Percentiles rank a stretch among this genome's conserved stretches.
Conservation (phyloP, 2,888 invertebrate genomes). For the Catocala fraxini region DNA sequence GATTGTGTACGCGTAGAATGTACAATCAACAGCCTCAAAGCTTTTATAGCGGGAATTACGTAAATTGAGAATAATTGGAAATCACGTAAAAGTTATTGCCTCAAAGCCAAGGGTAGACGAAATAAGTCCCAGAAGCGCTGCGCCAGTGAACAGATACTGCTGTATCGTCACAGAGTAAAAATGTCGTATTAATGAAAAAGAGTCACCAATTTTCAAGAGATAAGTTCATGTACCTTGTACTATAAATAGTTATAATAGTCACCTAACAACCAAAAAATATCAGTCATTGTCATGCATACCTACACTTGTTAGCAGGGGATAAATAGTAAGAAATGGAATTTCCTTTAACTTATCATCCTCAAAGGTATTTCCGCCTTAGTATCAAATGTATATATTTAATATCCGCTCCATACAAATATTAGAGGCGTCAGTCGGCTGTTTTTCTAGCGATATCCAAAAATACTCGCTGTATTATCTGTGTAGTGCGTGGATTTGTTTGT, state of each 20-base stretch:
- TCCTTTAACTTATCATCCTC: conserved; percentile 9
- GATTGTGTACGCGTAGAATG: neutral
- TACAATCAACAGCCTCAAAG: conserved; percentile 2
- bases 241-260: neutral
- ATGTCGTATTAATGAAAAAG: neutral
- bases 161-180: too few species aligned
- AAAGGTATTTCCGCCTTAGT: conserved; percentile 13
- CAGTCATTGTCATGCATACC: neutral
- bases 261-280: too few species aligned
- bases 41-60: neutral
- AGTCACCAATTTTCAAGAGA: too few species aligned
- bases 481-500: conserved; percentile 30
- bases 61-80: neutral
- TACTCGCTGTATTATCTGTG: conserved; percentile 24
- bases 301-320: neutral
- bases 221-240: too few species aligned
- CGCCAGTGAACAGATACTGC: too few species aligned
- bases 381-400: conserved; percentile 16
- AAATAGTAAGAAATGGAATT: conserved; percentile 8
- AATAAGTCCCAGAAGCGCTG: neutral
- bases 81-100: neutral
- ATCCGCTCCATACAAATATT: conserved; percentile 29
- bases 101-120: neutral
- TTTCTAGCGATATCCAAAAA: conserved; percentile 17
- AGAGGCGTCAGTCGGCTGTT: conserved; percentile 11